Evolutionary conservation across 2,113 vertebrate species (phyloP), one percentile per base, ranked within the genome.

Genomic region (Psettodes erumei): DNA sequence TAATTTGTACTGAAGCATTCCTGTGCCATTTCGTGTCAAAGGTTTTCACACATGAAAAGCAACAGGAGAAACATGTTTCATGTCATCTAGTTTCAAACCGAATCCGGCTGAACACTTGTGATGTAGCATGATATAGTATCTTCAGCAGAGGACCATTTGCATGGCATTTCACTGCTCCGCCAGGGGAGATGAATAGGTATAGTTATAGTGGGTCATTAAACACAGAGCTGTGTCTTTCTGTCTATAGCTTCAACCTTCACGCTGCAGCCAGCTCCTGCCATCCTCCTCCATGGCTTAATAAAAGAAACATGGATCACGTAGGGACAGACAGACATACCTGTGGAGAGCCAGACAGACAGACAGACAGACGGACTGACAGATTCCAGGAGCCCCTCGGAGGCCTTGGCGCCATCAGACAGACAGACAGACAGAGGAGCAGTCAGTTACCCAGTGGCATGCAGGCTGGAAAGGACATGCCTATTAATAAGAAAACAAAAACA

Each of bases 201-300:
- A 86, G 85, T 88, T 90, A 88, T 75, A 86, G 77, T 77, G 85
- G 89, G 86, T 90, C 90, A 90, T 91, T 91, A 91, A 90, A 86
- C 89, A 87, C 77, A 30, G 83, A 82, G 86, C 72, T 27, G 64
- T 78, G 73, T 81, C 80, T 86, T 76, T 53, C 73, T 81, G 84
- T 86, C 84, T 86, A 66, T 77, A 78, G 75, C 85, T 90, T 89
- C 88, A 92, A 87, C 89, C 90, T 92, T 91, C 90, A 90, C 77
- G 82, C 85, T 83, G 87, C 71, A 78, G 78, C 81, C 88, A 56
- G 76, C 74, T 59, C 48, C 65, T 74, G 66, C 43, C 59, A 65
- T 66, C 60, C 37, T 45, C 64, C 73, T 83, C 47, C 62, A 58
- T 48, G 2, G 70, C 81, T 77, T 82, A 73, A 83, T 86, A 86